Percentiles rank a stretch among this genome's conserved stretches.
These are phyloP conservation scores for Platysteira castanea DNA, from an alignment of 2,113 vertebrate species.

Conservation along the genomic window DNA sequence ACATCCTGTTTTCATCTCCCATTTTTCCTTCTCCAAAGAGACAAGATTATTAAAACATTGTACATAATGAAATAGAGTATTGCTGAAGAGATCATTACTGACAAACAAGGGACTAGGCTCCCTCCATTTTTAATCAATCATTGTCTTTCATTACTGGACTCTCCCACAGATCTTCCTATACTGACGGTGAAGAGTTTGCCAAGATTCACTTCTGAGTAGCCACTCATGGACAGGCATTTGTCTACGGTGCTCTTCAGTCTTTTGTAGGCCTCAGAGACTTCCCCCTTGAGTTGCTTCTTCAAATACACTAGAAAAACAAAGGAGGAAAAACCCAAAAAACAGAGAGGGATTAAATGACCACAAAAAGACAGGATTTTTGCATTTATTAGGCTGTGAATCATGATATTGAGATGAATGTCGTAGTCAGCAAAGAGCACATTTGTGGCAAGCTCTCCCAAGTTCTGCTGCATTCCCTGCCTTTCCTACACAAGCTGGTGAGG, in stretches of 20 bases:
- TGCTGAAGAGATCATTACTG: background rate
- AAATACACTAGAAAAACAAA: conserved; percentile 56
- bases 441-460: background rate
- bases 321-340: background rate
- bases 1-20: background rate
- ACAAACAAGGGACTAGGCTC: background rate
- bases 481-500: background rate
- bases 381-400: background rate
- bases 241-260: conserved; percentile 85
- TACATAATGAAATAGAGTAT: background rate
- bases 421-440: background rate
- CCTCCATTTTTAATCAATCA: background rate
- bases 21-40: background rate
- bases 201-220: conserved; percentile 94
- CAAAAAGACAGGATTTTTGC: background rate
- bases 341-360: conserved; percentile 17
- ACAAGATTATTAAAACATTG: background rate
- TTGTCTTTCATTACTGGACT: background rate
- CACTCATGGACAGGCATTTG: conserved; percentile 80
- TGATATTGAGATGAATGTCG: accelerated
- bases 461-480: background rate
- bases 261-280: conserved; percentile 74
- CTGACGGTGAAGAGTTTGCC: conserved; percentile 81
- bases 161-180: conserved; percentile 32
- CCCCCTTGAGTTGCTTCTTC: background rate